Evolutionary conservation across 2,113 vertebrate species (phyloP), one percentile per base, ranked within the genome.

Genomic region (Psilopogon haemacephalus): DNA sequence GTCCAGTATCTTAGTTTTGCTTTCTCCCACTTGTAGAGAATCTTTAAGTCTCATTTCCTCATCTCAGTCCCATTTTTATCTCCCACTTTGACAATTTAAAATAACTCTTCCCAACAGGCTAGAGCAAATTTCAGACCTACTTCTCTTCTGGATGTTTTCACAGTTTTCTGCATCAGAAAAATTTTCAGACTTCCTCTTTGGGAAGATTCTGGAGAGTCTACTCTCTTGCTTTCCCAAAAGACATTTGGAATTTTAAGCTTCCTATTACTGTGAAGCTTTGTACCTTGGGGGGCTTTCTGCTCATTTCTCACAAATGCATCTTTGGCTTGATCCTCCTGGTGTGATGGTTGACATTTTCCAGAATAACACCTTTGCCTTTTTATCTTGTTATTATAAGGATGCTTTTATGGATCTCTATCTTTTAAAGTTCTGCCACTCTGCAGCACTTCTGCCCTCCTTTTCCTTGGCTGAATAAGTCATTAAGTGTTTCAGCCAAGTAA

Each of bases 21-120:
- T 63, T 94, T 94, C 77, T 86, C 35, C 20, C 12, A 27, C 15
- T 76, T 67, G 11, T 33, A 55, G 24, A 79, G 16, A 81, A 24
- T 67, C 62, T 74, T 80, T 88, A 70, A 63, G 20, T 90, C 33
- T 64, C 17, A 12, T 87, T 93, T 87, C 40, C 9, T 63, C 44
- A 72, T 32, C 38, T 81, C 33, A 32, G 15, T 90, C 70, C 30
- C 85, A 44, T 91, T 95, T 94, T 94, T 76, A 65, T 67, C 46
- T 91, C 89, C 7, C 6, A 65, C 35, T 65, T 21, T 85, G 88
- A 93, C 64, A 91, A 95, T 96, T 91, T 85, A 44, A 89, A 80
- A 56, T 80, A 76, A 24, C 28, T 76, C 21, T 79, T 89, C 91
- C 74, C 87, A 59, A 46, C 30, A 91, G 91, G 12, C 44, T 83